A percentile compares a stretch with the other conserved stretches of the same genome.
Evolutionary conservation across 2,113 vertebrate genomes (phyloP).

Genomic region (Aythya baeri): DNA sequence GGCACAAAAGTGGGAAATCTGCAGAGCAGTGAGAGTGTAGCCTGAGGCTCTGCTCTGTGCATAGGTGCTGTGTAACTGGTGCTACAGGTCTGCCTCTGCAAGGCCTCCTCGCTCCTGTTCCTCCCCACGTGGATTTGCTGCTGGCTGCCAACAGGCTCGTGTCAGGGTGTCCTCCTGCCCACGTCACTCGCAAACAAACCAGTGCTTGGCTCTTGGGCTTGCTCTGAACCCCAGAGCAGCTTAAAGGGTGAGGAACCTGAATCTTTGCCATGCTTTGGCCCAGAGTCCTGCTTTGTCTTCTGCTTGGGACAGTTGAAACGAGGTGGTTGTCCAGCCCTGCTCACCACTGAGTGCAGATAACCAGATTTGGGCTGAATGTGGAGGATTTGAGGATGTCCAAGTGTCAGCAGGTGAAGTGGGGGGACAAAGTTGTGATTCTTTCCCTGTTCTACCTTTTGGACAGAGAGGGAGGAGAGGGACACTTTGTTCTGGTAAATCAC

Average conservation of each 20-base stretch:
- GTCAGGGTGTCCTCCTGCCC: not conserved
- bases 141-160: not conserved
- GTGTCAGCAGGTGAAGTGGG: not conserved
- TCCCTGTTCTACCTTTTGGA: not conserved
- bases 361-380: not conserved
- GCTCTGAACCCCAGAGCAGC: not conserved
- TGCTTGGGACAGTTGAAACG: accelerated
- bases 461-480: not conserved
- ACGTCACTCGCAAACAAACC: not conserved
- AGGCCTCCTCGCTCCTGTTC: not conserved
- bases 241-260: not conserved
- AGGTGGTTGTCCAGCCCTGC: accelerated
- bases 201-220: not conserved
- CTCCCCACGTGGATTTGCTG: not conserved
- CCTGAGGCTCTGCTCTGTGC: constrained; percentile 16
- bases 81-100: constrained; percentile 14
- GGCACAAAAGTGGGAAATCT: not conserved
- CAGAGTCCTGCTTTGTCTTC: not conserved
- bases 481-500: not conserved
- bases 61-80: not conserved
- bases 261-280: not conserved
- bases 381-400: not conserved
- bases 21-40: constrained; percentile 52
- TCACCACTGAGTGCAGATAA: not conserved
- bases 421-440: not conserved